phyloP scores from a whole-genome alignment of 2,113 vertebrate species.

The Ciconia boyciana region DNA sequence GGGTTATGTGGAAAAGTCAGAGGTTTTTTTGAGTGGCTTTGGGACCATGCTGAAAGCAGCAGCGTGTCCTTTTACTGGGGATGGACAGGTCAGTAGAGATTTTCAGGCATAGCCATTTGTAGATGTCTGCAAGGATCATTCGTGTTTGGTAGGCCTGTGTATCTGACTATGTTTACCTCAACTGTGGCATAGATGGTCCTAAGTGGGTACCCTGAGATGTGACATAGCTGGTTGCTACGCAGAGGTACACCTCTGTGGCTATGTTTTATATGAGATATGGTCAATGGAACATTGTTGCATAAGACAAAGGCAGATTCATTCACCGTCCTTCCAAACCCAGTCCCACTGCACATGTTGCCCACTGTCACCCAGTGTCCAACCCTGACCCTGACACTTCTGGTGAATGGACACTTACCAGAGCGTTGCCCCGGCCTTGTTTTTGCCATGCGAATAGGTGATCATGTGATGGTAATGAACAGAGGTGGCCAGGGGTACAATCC shows the following conservation, averaged over 20 bases:
- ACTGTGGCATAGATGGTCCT: neutral
- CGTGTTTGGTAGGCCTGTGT: neutral
- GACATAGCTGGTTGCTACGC: neutral
- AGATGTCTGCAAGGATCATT: neutral
- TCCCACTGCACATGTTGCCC: neutral
- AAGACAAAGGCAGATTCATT: neutral
- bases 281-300: neutral
- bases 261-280: neutral
- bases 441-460: neutral
- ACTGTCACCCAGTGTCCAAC: neutral
- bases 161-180: neutral
- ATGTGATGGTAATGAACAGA: neutral
- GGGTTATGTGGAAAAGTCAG: neutral
- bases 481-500: neutral
- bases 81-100: neutral
- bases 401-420: no score
- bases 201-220: neutral
- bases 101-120: neutral
- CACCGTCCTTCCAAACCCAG: neutral
- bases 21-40: neutral
- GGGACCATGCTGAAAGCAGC: neutral
- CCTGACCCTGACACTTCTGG: neutral
- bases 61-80: neutral
- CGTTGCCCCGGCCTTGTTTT: neutral
- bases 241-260: neutral